phyloP scores from a whole-genome alignment of 2,888 invertebrate genomes.

The Hedya salicella region DNA sequence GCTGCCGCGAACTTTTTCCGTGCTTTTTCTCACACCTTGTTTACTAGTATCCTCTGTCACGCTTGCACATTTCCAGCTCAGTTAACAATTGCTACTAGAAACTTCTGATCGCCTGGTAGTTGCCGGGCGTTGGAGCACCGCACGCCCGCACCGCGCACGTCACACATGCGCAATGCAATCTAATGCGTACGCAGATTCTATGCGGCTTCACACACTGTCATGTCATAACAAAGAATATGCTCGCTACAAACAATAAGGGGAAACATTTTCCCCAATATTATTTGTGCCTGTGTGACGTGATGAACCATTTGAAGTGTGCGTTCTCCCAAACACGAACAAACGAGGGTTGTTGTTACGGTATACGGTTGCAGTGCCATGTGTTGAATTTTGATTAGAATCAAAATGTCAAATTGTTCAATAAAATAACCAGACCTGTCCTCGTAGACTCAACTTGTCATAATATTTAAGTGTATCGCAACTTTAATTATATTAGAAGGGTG shows the following conservation, averaged over 20 bases:
- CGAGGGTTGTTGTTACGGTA: constrained; percentile 4
- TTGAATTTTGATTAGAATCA: constrained; percentile 6
- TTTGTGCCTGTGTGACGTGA: constrained; percentile 24
- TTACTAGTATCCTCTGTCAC: constrained; percentile 48
- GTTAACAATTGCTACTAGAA: constrained; percentile 49
- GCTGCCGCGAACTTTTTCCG: constrained; percentile 30
- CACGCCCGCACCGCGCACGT: constrained; percentile 78
- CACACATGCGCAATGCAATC: constrained; percentile 72
- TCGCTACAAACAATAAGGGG: constrained; percentile 16
- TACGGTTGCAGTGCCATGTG: background rate
- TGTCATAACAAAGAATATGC: constrained; percentile 36
- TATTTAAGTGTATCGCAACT: constrained; percentile 4
- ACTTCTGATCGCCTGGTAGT: constrained; percentile 72
- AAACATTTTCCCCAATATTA: constrained; percentile 21
- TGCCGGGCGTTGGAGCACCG: constrained; percentile 78
- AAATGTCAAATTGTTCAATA: background rate
- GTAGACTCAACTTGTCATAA: constrained; percentile 6
- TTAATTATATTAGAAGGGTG: constrained; percentile 19
- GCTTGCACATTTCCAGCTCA: constrained; percentile 48
- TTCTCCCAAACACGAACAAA: constrained; percentile 19
- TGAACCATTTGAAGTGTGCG: constrained; percentile 19
- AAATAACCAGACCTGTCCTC: constrained; percentile 1
- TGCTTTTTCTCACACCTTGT: constrained; percentile 38
- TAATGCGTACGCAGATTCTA: constrained; percentile 52
- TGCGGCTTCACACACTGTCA: constrained; percentile 52